phyloP scores from a whole-genome alignment of 2,797 vertebrate species.

The Enteromius argenteus region DNA sequence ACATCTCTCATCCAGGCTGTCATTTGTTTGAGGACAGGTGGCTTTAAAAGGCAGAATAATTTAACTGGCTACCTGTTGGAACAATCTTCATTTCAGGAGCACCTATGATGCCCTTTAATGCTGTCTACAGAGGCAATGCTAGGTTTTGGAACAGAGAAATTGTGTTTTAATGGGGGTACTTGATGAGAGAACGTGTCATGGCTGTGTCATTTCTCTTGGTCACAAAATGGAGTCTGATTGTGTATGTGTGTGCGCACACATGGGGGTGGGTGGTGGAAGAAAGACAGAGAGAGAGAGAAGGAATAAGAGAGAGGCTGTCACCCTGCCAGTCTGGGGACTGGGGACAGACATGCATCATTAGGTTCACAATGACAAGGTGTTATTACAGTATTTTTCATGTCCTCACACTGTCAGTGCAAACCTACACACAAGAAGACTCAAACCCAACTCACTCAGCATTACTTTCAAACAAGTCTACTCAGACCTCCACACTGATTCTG shows the following conservation, averaged over 20 bases:
- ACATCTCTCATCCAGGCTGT: background rate
- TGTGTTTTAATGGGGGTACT: constrained; percentile 5
- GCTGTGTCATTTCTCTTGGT: constrained; percentile 31
- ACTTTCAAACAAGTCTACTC: constrained; percentile 44
- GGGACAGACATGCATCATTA: constrained; percentile 79
- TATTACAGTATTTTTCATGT: constrained; percentile 70
- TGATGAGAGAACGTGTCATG: background rate
- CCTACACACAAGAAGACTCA: constrained; percentile 52
- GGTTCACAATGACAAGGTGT: constrained; percentile 80
- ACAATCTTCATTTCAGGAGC: background rate
- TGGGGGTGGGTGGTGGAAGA: constrained; percentile 36
- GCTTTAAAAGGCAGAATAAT: background rate
- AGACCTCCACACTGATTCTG: constrained; percentile 20
- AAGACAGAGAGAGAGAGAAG: constrained; percentile 17
- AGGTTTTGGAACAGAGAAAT: background rate
- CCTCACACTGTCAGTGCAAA: constrained; percentile 49
- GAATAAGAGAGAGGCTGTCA: constrained; percentile 53
- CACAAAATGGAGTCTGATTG: constrained; percentile 44
- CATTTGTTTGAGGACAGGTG: background rate
- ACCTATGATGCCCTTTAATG: background rate
- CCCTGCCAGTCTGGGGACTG: constrained; percentile 71
- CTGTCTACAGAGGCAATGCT: background rate
- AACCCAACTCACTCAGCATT: constrained; percentile 25
- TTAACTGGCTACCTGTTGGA: background rate
- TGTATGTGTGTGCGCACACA: constrained; percentile 21